These are phyloP conservation scores for Elymnias hypermnestra DNA, from an alignment of 1,140 invertebrate species.

Conservation along the genomic window DNA sequence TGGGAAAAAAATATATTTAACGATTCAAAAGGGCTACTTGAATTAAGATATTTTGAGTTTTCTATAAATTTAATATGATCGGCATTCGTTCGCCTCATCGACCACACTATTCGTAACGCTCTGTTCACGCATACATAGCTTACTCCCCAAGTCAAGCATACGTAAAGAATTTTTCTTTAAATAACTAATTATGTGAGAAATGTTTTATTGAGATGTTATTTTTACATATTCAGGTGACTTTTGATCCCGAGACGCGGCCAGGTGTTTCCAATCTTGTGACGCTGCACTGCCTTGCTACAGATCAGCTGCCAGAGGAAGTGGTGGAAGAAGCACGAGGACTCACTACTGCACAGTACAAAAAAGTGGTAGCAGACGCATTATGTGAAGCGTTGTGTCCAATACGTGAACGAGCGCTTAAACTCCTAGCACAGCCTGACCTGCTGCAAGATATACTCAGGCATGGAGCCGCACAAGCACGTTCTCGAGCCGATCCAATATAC, in stretches of 20 bases:
- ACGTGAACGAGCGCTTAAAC: slow-evolving; percentile 70
- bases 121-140: no score
- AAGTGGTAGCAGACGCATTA: slow-evolving; percentile 39
- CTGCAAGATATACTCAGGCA: slow-evolving; percentile 81
- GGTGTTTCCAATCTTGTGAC: slow-evolving; percentile 93
- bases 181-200: no score
- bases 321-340: slow-evolving; percentile 81
- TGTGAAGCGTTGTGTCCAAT: slow-evolving; percentile 30
- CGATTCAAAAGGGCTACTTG: no score
- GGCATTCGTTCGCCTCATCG: no score
- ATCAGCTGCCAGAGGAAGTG: slow-evolving; percentile 82
- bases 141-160: no score
- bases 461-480: slow-evolving; percentile 82
- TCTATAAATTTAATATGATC: no score
- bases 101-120: no score
- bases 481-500: slow-evolving; percentile 82
- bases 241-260: slow-evolving; percentile 85
- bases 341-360: slow-evolving; percentile 80
- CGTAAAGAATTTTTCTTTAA: no score
- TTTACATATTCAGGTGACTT: slow-evolving; percentile 84
- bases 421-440: slow-evolving; percentile 61
- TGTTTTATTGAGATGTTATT: no score
- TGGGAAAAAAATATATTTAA: no score
- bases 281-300: slow-evolving; percentile 88
- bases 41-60: no score